Conservation (phyloP, 2,888 invertebrate species). For the Cartodere bifasciata region DNA sequence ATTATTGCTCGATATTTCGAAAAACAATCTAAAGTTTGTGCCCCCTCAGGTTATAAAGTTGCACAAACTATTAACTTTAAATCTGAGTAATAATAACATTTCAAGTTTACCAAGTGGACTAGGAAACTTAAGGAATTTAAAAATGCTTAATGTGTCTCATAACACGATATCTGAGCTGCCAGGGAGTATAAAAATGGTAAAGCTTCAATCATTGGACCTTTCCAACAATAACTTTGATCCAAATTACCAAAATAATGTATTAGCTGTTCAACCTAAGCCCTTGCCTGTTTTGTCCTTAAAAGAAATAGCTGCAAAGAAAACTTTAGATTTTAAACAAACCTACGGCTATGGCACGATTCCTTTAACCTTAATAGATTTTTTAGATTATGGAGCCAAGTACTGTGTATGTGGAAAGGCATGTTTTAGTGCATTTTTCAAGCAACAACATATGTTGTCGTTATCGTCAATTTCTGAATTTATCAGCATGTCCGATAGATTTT, state of each 20-base stretch:
- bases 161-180: constrained; percentile 45
- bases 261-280: constrained; percentile 18
- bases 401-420: constrained; percentile 46
- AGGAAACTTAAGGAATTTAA: constrained; percentile 43
- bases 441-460: constrained; percentile 32
- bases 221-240: constrained; percentile 43
- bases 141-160: constrained; percentile 41
- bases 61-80: constrained; percentile 46
- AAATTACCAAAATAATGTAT: neutral
- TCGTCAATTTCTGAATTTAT: constrained; percentile 34
- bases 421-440: constrained; percentile 25
- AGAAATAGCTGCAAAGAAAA: constrained; percentile 41
- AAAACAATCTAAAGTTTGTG: constrained; percentile 44
- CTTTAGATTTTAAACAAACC: constrained; percentile 39
- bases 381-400: constrained; percentile 47
- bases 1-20: constrained; percentile 49
- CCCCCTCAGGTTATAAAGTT: constrained; percentile 53
- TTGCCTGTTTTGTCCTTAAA: constrained; percentile 40
- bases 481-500: constrained; percentile 30
- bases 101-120: constrained; percentile 49
- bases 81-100: constrained; percentile 50
- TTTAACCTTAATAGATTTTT: constrained; percentile 42
- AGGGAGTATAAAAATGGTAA: constrained; percentile 44
- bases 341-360: constrained; percentile 49
- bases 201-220: constrained; percentile 43